Evolutionary conservation across 2,888 invertebrate species (phyloP).

Genomic region (Brachypterus glaber): DNA sequence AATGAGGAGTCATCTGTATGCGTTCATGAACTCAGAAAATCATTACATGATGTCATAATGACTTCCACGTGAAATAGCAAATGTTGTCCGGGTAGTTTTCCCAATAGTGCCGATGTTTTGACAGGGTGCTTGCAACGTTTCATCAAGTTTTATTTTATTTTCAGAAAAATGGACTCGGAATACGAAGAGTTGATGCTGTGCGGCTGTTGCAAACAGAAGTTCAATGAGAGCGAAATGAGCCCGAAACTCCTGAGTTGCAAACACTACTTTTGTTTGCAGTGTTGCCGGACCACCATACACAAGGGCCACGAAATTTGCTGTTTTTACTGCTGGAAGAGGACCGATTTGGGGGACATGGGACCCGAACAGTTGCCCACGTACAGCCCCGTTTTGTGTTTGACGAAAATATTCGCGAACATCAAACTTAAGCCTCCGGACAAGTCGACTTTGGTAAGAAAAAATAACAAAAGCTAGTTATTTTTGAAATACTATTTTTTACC

Average conservation of each 20-base stretch:
- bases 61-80: no score
- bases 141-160: no score
- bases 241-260: slow-evolving; percentile 67
- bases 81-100: no score
- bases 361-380: slow-evolving; percentile 61
- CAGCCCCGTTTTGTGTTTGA: slow-evolving; percentile 55
- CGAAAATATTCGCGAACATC: slow-evolving; percentile 53
- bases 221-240: slow-evolving; percentile 62
- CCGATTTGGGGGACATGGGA: slow-evolving; percentile 57
- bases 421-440: slow-evolving; percentile 39
- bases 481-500: no score
- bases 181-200: slow-evolving; percentile 66
- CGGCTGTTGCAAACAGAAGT: slow-evolving; percentile 65
- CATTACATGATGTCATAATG: no score
- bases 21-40: no score
- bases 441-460: no score
- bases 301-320: slow-evolving; percentile 61
- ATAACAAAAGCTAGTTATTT: no score
- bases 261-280: slow-evolving; percentile 68
- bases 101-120: no score
- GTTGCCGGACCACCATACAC: slow-evolving; percentile 57
- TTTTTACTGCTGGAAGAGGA: slow-evolving; percentile 65
- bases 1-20: no score
- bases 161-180: slow-evolving; percentile 56
- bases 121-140: no score